Evolutionary conservation across 2,797 vertebrate species (phyloP).

Genomic region (Paedocypris micromegethes): DNA sequence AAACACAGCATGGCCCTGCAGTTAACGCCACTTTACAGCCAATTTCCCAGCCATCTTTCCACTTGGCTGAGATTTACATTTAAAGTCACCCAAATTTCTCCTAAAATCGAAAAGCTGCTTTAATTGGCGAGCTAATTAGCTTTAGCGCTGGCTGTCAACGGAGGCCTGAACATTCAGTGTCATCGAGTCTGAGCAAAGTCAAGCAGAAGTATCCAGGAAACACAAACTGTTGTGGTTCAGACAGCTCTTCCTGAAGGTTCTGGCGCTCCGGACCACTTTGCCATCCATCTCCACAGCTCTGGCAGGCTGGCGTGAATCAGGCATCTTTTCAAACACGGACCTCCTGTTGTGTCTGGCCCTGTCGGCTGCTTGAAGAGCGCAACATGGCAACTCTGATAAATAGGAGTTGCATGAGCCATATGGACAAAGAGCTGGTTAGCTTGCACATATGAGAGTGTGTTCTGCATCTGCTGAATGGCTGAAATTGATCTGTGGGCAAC

Average conservation of each 20-base stretch:
- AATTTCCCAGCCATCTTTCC: conserved; percentile 36
- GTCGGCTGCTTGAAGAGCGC: conserved; percentile 59
- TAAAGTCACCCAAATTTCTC: conserved; percentile 55
- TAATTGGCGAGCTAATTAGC: conserved; percentile 68
- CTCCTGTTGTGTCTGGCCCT: conserved; percentile 58
- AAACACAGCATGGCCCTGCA: conserved; percentile 25
- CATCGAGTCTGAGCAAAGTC: conserved; percentile 51
- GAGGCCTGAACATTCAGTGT: conserved; percentile 51
- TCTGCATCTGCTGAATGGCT: conserved; percentile 55
- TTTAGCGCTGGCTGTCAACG: conserved; percentile 52
- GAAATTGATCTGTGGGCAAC: conserved; percentile 37
- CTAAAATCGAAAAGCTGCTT: conserved; percentile 61
- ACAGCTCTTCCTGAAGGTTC: conserved; percentile 38
- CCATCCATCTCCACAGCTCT: conserved; percentile 40
- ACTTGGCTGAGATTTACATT: conserved; percentile 51
- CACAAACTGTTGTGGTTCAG: conserved; percentile 14
- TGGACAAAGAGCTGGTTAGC: conserved; percentile 61
- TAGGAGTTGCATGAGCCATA: conserved; percentile 63
- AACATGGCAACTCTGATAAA: conserved; percentile 62
- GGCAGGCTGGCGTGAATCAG: conserved; percentile 42
- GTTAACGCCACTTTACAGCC: conserved; percentile 41
- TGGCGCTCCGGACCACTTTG: conserved; percentile 57
- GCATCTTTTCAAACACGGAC: conserved; percentile 62
- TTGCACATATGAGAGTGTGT: conserved; percentile 52
- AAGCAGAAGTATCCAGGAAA: conserved; percentile 34